Evolutionary conservation across 2,888 invertebrate genomes (phyloP), one percentile per base, ranked within the genome.

Genomic region (Plebejus melissa): DNA sequence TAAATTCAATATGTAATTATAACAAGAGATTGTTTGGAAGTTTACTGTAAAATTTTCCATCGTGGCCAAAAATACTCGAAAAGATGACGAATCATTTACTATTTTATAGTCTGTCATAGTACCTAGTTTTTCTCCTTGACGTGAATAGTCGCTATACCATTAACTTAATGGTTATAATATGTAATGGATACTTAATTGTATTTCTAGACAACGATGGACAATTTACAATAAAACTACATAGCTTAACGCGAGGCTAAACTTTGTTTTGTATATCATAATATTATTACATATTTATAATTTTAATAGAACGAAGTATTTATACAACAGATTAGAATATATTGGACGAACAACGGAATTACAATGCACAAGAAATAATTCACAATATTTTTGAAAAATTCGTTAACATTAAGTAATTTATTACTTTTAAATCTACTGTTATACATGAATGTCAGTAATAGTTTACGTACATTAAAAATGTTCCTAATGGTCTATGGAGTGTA

Each of bases 341-440:
- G 84, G 82, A 86, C 83, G 85, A 84, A 82, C 80, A 85, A 82
- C 72, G 72, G 72, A 72, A 72, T 72, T 54, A 50, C 46, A 72
- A 54, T 72, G 72, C 50, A 72, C 72, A 72, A 72, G 72, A 28
- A 50, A 71, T 50, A 38, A 72, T 22, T 6, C 28, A 50, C 54
- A 28, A 54, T 22, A 28, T 4, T 16, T 65, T 65, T 36, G 9
- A 32, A 65, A 65, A 65, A 65, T 65, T 65, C 65, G 32, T 65
- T 32, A 65, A 65, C 32, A 13, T 32, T 65, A 65, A 16, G 65
- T 65, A 65, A 32, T 65, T 36, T 4, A 32, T 65, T 65, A 28
- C 11, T 32, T 65, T 36, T 32, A 65, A 65, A 32, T 65, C 65
- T 65, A 65, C 13, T 65, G 32, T 32, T 32, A 65, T 65, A 65